Evolutionary conservation across 2,888 invertebrate species (phyloP), one percentile per base, ranked within the genome.

Genomic region (Cryptocephalus primarius): DNA sequence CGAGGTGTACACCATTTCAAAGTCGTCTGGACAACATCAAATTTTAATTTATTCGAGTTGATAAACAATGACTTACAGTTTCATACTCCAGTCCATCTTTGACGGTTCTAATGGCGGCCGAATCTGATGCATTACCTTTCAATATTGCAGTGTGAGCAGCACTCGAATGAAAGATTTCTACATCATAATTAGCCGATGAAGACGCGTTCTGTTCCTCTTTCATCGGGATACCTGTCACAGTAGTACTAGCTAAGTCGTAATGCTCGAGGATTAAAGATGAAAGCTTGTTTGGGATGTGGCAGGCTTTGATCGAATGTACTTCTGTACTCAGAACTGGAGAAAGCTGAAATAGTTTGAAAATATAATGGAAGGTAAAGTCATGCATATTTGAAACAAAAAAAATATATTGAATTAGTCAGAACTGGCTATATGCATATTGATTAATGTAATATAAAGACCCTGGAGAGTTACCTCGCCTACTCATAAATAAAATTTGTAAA

Each of bases 141-240:
- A 90, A 73, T 39, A 91, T 79, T 0, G 90, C 85, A 0, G 83
- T 79, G 62, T 95, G 95, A 0, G 93, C 92, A 11, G 83, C 80
- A 8, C 82, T 80, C 0, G 88, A 82, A 66, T 99, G 97, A 56
- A 95, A 85, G 50, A 99, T 86, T 70, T 97, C 97, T 0, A 99
- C 99, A 66, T 99, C 97, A 64, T 99, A 99, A 72, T 97, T 97
- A 0, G 96, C 93, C 47, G 96, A 97, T 0, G 93, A 92, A 66
- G 91, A 91, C 1, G 95, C 94, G 68, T 96, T 96, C 74, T 96
- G 95, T 68, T 97, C 96, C 71, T 97, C 96, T 75, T 99, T 99
- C 99, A 99, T 99, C 1, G 99, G 99, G 41, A 65, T 65, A 31
- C 96, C 93, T 8, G 95, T 95, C 1, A 99, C 96, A 0, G 96